A percentile compares a stretch with the other conserved stretches of the same genome.
phyloP scores from a whole-genome alignment of 2,888 invertebrate species.

The Notodonta dromedarius region DNA sequence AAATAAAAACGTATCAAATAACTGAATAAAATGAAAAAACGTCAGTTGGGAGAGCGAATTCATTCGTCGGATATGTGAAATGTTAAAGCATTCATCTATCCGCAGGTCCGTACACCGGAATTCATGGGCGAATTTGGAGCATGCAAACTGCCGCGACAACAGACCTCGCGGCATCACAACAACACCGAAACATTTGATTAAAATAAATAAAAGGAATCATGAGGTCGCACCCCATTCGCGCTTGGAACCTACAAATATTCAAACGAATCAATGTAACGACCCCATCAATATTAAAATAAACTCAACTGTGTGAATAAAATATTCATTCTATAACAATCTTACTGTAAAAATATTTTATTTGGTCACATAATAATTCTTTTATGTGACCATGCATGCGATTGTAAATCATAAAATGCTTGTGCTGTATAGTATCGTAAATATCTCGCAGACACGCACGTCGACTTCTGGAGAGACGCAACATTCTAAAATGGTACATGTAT shows the following conservation, averaged over 20 bases:
- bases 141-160: constrained; percentile 70
- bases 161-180: constrained; percentile 73
- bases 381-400: constrained; percentile 38
- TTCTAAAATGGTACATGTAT: constrained; percentile 77
- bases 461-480: constrained; percentile 69
- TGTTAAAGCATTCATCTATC: constrained; percentile 81
- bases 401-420: constrained; percentile 54
- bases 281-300: constrained; percentile 52
- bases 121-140: constrained; percentile 72
- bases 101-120: constrained; percentile 70
- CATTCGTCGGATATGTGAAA: constrained; percentile 81
- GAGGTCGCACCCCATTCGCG: constrained; percentile 32
- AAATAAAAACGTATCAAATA: constrained; percentile 73
- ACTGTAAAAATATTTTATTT: constrained; percentile 9
- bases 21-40: constrained; percentile 70
- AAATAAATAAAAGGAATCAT: constrained; percentile 78
- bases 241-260: constrained; percentile 27
- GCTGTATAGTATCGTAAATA: constrained; percentile 70
- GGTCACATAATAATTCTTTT: constrained; percentile 35
- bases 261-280: constrained; percentile 43
- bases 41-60: constrained; percentile 69
- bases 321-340: constrained; percentile 34
- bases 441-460: constrained; percentile 65
- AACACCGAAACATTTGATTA: constrained; percentile 76
- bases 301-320: constrained; percentile 42